A percentile compares a stretch with the other conserved stretches of the same genome.
phyloP scores from a whole-genome alignment of 2,797 vertebrate species.

The Nannoperca australis region DNA sequence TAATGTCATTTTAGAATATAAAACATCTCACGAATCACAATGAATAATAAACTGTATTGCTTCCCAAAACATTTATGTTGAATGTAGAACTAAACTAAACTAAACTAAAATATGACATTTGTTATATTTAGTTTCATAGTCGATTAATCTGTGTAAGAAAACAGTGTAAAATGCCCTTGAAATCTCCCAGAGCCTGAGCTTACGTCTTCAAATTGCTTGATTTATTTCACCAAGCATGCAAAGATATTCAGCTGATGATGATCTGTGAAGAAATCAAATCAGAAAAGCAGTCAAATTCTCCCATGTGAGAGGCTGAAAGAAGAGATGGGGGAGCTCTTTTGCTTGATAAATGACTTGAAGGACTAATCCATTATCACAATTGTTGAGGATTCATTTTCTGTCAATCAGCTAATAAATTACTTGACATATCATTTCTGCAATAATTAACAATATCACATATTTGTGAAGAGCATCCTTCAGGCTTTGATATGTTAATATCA shows the following conservation, averaged over 20 bases:
- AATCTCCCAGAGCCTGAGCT: background rate
- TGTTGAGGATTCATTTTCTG: background rate
- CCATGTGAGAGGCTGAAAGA: background rate
- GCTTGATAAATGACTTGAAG: background rate
- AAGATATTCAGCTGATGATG: slow-evolving; percentile 20
- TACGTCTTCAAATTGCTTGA: background rate
- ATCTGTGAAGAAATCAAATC: slow-evolving; percentile 22
- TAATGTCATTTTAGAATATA: slow-evolving; percentile 5
- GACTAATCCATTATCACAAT: background rate
- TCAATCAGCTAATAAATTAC: background rate
- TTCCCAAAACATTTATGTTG: background rate
- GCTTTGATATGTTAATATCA: background rate
- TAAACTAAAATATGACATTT: background rate
- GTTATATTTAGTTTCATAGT: background rate
- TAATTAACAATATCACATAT: background rate
- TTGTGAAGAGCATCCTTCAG: background rate
- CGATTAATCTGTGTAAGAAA: background rate
- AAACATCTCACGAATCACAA: slow-evolving; percentile 23
- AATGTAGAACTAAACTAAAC: background rate
- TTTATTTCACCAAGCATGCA: background rate
- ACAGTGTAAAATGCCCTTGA: background rate
- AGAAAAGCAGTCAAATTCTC: background rate
- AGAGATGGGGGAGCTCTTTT: background rate
- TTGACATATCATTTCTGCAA: background rate
- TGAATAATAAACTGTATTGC: background rate